These are phyloP conservation scores for Drosophila mojavensis DNA, from an alignment of 1,140 invertebrate genomes.

Conservation along the genomic window DNA sequence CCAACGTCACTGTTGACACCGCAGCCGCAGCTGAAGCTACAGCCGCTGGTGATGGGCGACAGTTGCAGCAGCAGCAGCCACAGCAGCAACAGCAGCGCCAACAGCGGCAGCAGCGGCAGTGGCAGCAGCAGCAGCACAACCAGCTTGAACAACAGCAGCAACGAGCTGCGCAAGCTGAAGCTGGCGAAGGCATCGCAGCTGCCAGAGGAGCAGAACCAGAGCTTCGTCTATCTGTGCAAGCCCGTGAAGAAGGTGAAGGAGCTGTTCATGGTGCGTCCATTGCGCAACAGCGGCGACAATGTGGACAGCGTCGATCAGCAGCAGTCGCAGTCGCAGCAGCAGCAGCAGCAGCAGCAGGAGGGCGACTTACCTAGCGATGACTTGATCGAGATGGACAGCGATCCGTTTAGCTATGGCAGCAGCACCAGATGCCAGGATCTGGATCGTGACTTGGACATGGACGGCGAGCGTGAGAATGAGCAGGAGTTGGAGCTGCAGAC, in stretches of 20 bases:
- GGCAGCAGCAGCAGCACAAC: slow-evolving; percentile 5
- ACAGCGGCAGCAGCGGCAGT: slow-evolving; percentile 4
- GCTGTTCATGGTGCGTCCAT: slow-evolving; percentile 37
- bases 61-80: slow-evolving; percentile 1
- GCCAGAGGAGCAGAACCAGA: slow-evolving; percentile 58
- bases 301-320: not conserved
- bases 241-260: slow-evolving; percentile 57
- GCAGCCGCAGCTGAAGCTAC: slow-evolving; percentile 7
- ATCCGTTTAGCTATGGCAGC: slow-evolving; percentile 18
- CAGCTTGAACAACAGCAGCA: slow-evolving; percentile 14
- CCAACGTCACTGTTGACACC: too few relatives aligned
- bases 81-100: slow-evolving; percentile 21
- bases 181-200: slow-evolving; percentile 30
- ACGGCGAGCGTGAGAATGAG: slow-evolving; percentile 10
- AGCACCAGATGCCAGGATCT: slow-evolving; percentile 1
- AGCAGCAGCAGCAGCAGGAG: too few relatives aligned
- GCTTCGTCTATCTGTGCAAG: slow-evolving; percentile 67
- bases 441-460: slow-evolving; percentile 1
- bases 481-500: slow-evolving; percentile 37
- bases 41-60: slow-evolving; percentile 2
- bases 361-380: not conserved
- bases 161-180: slow-evolving; percentile 31
- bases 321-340: too few relatives aligned
- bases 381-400: slow-evolving; percentile 2
- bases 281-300: slow-evolving; percentile 41